These are phyloP conservation scores for Chaetodon trifascialis DNA, from an alignment of 2,113 vertebrate genomes.

Conservation along the genomic window DNA sequence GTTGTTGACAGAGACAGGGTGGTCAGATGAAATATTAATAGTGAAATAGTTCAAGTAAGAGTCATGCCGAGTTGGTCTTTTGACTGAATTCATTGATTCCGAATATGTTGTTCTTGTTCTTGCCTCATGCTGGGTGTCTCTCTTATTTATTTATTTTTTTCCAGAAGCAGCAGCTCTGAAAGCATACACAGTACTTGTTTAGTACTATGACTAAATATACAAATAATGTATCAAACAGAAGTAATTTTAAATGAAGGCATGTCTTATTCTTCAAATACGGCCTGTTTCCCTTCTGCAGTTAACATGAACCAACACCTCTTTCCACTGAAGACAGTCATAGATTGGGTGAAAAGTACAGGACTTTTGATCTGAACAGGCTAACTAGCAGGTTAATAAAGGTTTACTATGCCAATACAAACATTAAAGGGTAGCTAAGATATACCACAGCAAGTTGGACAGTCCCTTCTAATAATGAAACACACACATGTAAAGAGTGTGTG, in stretches of 20 bases:
- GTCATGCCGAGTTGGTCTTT: conserved; percentile 9
- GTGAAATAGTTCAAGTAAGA: conserved; percentile 21
- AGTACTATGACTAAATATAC: too few species aligned
- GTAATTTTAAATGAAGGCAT: too few species aligned
- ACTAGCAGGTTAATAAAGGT: not conserved
- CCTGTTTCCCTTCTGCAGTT: too few species aligned
- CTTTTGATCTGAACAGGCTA: not conserved
- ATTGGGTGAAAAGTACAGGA: not conserved
- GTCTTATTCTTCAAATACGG: not conserved
- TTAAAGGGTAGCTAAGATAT: too few species aligned
- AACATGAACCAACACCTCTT: not conserved
- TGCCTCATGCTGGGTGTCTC: not conserved
- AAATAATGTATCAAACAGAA: too few species aligned
- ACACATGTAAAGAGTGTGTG: too few species aligned
- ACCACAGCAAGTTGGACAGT: not conserved
- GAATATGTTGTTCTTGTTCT: conserved; percentile 6
- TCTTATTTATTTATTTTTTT: not conserved
- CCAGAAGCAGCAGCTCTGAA: not conserved
- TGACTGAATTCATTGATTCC: conserved; percentile 27
- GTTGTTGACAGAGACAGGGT: conserved; percentile 9
- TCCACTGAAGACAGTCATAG: not conserved
- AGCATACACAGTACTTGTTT: not conserved
- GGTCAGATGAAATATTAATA: conserved; percentile 35
- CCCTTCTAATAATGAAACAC: too few species aligned
- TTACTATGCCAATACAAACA: not conserved